phyloP scores from a whole-genome alignment of 2,888 invertebrate genomes.

The Xanthia icteritia region DNA sequence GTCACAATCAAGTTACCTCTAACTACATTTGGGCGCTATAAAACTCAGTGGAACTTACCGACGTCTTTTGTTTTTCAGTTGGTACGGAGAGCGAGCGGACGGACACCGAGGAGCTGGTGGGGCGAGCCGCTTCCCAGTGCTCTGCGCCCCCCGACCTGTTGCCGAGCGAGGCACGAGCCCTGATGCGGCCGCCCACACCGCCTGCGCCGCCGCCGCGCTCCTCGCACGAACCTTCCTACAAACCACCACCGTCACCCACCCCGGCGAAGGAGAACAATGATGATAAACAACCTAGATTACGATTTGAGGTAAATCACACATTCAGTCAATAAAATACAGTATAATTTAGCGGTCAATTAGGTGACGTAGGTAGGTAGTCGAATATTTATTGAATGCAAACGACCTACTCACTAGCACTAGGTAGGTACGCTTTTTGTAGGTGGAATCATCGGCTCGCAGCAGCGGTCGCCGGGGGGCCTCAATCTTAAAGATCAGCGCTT shows the following conservation, averaged over 20 bases:
- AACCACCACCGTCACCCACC: slow-evolving; percentile 71
- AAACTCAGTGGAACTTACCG: slow-evolving; percentile 20
- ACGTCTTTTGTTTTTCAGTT: slow-evolving; percentile 84
- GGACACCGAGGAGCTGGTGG: slow-evolving; percentile 93
- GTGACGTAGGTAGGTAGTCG: not conserved
- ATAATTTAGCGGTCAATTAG: not conserved
- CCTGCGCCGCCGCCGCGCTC: slow-evolving; percentile 63
- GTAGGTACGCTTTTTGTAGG: not conserved
- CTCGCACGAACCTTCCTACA: slow-evolving; percentile 68
- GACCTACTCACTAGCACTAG: not conserved
- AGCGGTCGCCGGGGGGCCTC: not conserved
- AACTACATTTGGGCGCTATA: not conserved
- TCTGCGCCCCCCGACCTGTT: slow-evolving; percentile 92
- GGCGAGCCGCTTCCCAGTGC: slow-evolving; percentile 91
- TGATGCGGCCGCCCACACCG: slow-evolving; percentile 80
- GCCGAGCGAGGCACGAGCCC: slow-evolving; percentile 90
- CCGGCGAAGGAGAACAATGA: slow-evolving; percentile 74
- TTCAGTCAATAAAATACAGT: not conserved
- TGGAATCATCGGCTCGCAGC: not conserved
- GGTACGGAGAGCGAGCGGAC: slow-evolving; percentile 92
- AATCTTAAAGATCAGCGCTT: too few species aligned
- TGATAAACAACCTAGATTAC: slow-evolving; percentile 82
- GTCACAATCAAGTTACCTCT: not conserved
- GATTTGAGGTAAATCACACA: slow-evolving; percentile 83
- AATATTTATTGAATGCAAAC: not conserved